These are phyloP conservation scores for Amblyopsis rosae DNA, from an alignment of 2,113 vertebrate species.

Conservation along the genomic window DNA sequence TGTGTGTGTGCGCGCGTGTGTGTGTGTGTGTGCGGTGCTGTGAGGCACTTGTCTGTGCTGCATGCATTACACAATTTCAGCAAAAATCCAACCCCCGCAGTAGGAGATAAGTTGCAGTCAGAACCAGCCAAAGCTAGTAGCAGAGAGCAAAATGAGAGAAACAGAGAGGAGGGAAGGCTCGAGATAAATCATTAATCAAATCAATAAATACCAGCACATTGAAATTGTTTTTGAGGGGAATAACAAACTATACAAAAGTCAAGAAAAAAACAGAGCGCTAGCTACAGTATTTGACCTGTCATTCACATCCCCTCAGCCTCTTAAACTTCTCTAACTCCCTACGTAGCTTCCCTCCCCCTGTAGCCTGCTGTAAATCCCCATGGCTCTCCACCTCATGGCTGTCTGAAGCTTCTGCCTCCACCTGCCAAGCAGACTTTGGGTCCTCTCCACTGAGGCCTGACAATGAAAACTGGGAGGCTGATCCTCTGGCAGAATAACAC, in stretches of 20 bases:
- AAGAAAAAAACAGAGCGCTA: too few relatives aligned
- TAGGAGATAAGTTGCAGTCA: not conserved
- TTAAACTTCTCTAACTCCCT: conserved; percentile 30
- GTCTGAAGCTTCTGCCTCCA: conserved; percentile 50
- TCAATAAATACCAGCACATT: too few relatives aligned
- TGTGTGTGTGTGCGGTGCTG: not conserved
- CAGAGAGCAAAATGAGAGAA: not conserved
- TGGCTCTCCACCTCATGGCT: conserved; percentile 20
- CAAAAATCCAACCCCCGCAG: not conserved
- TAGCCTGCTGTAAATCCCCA: not conserved
- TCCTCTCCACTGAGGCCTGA: conserved; percentile 55
- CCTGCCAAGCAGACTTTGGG: conserved; percentile 43
- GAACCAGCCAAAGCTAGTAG: not conserved
- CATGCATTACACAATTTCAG: not conserved
- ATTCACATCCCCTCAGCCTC: conserved; percentile 16
- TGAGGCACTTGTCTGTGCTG: not conserved
- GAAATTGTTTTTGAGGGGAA: too few relatives aligned
- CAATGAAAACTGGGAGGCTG: conserved; percentile 10
- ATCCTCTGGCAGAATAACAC: not conserved
- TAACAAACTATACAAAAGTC: too few relatives aligned
- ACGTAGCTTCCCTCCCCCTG: not conserved
- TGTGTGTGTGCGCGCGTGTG: conserved; percentile 8
- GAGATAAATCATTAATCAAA: too few relatives aligned
- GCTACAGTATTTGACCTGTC: conserved; percentile 14
- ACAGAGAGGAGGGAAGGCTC: not conserved